Evolutionary conservation across 2,888 invertebrate genomes (phyloP).

Genomic region (Eupithecia insigniata): DNA sequence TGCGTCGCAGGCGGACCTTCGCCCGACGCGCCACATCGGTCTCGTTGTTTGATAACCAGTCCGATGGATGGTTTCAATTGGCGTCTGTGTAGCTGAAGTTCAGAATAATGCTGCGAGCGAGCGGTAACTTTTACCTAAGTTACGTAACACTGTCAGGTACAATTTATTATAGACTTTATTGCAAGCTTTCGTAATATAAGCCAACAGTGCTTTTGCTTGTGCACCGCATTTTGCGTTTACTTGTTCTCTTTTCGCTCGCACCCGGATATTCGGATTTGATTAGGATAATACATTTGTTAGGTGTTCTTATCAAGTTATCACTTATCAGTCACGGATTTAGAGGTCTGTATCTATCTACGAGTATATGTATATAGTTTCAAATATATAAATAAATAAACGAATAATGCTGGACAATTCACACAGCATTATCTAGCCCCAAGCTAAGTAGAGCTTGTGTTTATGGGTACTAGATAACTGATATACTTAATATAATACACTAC

Average conservation of each 20-base stretch:
- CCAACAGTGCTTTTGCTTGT: constrained; percentile 62
- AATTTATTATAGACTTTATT: constrained; percentile 79
- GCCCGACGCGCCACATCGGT: too few species aligned
- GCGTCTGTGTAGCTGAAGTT: constrained; percentile 65
- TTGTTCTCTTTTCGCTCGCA: constrained; percentile 56
- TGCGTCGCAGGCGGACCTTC: too few species aligned
- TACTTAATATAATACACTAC: too few species aligned
- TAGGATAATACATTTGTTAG: constrained; percentile 13
- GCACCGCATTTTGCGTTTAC: constrained; percentile 54
- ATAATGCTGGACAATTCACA: too few species aligned
- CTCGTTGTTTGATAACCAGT: constrained; percentile 25
- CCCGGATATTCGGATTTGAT: constrained; percentile 55
- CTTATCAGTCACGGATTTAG: background rate
- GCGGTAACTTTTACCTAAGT: constrained; percentile 80
- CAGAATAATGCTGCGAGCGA: constrained; percentile 71
- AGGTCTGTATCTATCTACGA: background rate
- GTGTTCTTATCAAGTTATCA: constrained; percentile 12
- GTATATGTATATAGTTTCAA: background rate
- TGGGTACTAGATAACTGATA: too few species aligned
- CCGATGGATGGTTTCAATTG: constrained; percentile 34
- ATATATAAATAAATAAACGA: too few species aligned
- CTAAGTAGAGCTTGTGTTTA: too few species aligned
- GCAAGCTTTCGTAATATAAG: constrained; percentile 80
- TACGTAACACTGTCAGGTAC: constrained; percentile 76
- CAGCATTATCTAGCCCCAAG: too few species aligned